Conservation (phyloP, 2,888 invertebrate species). For the Tetheella fluctuosa region DNA sequence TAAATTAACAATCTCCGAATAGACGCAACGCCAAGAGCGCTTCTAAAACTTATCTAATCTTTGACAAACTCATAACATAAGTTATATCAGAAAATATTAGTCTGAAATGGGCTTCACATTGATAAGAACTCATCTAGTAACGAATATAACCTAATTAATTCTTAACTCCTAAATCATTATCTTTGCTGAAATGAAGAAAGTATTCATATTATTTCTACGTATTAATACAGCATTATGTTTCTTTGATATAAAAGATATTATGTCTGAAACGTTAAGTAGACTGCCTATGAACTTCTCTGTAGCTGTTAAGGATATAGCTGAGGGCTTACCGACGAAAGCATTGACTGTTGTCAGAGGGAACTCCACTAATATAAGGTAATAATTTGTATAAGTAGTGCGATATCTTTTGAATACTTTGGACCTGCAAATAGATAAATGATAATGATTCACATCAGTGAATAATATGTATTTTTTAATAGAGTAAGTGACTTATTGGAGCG, state of each 20-base stretch:
- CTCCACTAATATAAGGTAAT: slow-evolving; percentile 69
- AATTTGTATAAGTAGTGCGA: slow-evolving; percentile 12
- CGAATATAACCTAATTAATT: slow-evolving; percentile 9
- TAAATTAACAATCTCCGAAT: slow-evolving; percentile 1
- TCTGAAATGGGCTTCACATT: slow-evolving; percentile 21
- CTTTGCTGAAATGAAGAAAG: slow-evolving; percentile 25
- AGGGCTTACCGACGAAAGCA: slow-evolving; percentile 63
- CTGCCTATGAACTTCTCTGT: slow-evolving; percentile 64
- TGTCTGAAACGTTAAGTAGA: slow-evolving; percentile 49
- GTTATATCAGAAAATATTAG: slow-evolving; percentile 31
- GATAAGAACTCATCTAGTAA: neutral
- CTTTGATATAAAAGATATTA: slow-evolving; percentile 62
- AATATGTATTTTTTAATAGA: too few species aligned
- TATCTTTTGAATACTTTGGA: too few species aligned
- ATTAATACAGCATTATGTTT: slow-evolving; percentile 42
- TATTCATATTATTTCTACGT: slow-evolving; percentile 30
- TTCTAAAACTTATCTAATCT: slow-evolving; percentile 5
- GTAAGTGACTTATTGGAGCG: too few species aligned
- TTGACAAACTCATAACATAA: slow-evolving; percentile 22
- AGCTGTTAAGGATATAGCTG: slow-evolving; percentile 74
- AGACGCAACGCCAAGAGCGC: neutral
- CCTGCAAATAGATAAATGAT: too few species aligned
- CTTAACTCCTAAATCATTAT: neutral
- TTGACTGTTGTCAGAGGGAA: slow-evolving; percentile 72
- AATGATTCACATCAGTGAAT: too few species aligned